These are phyloP conservation scores for Petrophora chlorosata DNA, from an alignment of 2,888 invertebrate species.

Conservation along the genomic window DNA sequence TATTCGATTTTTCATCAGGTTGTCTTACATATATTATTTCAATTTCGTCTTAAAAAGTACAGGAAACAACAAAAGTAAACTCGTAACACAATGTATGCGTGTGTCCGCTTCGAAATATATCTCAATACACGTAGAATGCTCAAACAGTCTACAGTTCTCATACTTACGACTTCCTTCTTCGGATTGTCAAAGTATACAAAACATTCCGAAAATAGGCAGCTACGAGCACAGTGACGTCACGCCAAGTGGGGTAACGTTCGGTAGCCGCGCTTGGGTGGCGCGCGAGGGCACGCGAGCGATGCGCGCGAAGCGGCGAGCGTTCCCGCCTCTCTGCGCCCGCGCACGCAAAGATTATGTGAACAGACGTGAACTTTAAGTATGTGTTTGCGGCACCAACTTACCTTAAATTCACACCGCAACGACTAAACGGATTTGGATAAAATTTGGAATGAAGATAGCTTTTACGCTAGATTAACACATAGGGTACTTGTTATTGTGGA, in stretches of 20 bases:
- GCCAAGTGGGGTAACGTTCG: conserved; percentile 36
- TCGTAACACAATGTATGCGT: not conserved
- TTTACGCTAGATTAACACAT: no score
- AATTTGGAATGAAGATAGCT: no score
- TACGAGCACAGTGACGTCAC: conserved; percentile 16
- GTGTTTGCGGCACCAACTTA: not conserved
- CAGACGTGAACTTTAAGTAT: conserved; percentile 14
- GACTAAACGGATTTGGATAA: no score
- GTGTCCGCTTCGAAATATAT: conserved; percentile 3
- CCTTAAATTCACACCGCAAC: no score
- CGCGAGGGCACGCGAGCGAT: conserved; percentile 70
- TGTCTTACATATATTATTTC: no score
- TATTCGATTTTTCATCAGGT: no score
- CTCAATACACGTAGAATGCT: not conserved
- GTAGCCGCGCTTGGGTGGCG: conserved; percentile 75
- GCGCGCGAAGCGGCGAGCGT: conserved; percentile 56
- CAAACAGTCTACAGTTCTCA: no score
- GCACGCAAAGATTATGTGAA: conserved; percentile 54
- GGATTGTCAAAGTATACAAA: conserved; percentile 20
- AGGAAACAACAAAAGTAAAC: not conserved
- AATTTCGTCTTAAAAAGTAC: not conserved
- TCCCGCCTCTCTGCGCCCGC: conserved; percentile 64
- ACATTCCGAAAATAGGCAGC: conserved; percentile 18
- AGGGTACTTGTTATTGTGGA: no score
- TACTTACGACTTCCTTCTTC: conserved; percentile 20